Percentiles rank a stretch among this genome's conserved stretches.
phyloP scores from a whole-genome alignment of 2,888 invertebrate species.

The Napeogenes sylphis region DNA sequence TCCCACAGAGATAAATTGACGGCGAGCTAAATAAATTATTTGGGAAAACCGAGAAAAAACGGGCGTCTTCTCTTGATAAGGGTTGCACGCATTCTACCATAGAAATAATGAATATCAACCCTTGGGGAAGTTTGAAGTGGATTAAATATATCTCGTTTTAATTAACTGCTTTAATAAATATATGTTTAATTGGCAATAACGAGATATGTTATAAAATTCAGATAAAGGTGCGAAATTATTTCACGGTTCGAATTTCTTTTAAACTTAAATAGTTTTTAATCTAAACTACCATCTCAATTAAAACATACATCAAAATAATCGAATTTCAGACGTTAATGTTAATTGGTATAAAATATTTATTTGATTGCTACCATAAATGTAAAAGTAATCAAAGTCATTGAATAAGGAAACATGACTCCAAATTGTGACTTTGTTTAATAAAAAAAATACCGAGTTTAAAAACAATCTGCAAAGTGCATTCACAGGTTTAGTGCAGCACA shows the following conservation, averaged over 20 bases:
- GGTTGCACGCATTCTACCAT: conserved; percentile 64
- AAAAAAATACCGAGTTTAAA: background rate
- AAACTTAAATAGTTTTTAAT: conserved; percentile 34
- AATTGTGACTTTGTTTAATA: no score
- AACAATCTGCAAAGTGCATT: conserved; percentile 21
- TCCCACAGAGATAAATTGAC: conserved; percentile 77
- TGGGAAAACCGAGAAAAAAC: conserved; percentile 78
- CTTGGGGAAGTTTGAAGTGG: conserved; percentile 29
- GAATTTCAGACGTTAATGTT: conserved; percentile 27
- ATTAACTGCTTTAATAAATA: conserved; percentile 11
- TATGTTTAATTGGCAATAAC: conserved; percentile 12
- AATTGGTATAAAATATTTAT: no score
- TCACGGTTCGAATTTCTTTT: conserved; percentile 28
- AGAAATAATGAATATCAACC: conserved; percentile 72
- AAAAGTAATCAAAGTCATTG: conserved; percentile 17
- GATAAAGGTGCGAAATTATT: conserved; percentile 31
- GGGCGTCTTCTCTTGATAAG: conserved; percentile 76
- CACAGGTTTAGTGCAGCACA: conserved; percentile 24
- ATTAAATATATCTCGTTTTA: conserved; percentile 9
- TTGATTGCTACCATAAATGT: no score
- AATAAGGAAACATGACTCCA: background rate
- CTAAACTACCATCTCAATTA: conserved; percentile 33
- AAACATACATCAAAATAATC: conserved; percentile 25
- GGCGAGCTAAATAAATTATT: conserved; percentile 78
- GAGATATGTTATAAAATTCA: conserved; percentile 19